Base-by-base conservation (phyloP, 1,140 invertebrate species). In the Neuroterus valhalla region DNA sequence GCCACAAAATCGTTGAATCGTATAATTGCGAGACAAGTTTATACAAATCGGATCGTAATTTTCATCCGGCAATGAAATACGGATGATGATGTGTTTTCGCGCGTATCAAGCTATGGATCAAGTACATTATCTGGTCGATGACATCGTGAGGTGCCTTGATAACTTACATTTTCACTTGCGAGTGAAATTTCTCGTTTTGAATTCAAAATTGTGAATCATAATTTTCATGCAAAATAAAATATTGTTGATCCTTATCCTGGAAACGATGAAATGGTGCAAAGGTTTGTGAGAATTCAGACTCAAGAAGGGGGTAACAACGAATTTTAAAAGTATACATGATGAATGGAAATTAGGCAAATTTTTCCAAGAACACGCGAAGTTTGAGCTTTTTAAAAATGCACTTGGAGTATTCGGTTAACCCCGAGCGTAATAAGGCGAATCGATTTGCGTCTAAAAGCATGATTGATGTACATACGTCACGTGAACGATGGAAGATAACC, bases 391-490 rank as follows among this genome's bases (percentile, higher is more conserved):
- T 38, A 26, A 62, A 62, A 62, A 38, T 62, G 55, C 55, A 62
- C 55, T 62, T 8, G 23, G 55, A 26, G 26, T 62, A 62, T 62
- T 62, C 31, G 31, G 55, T 62, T 62, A 31, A 26, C 55, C 55
- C 26, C 55, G 55, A 62, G 55, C 55, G 15, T 62, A 62, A 62
- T 55, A 55, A 55, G 52, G 52, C 52, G 23, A 55, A 55, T 55
- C 52, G 52, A 55, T 55, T 55, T 55, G 52, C 23, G 55, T 62
- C 55, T 62, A 38, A 62, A 62, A 62, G 55, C 12, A 62, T 62
- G 55, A 62, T 62, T 62, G 55, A 62, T 62, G 55, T 62, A 62
- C 26, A 62, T 31, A 62, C 55, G 55, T 62, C 55, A 62, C 55
- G 55, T 62, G 26, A 62, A 62, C 55, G 55, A 62, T 62, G 55